Evolutionary conservation across 2,113 vertebrate genomes (phyloP), one percentile per base, ranked within the genome.

Genomic region (Sorex araneus): DNA sequence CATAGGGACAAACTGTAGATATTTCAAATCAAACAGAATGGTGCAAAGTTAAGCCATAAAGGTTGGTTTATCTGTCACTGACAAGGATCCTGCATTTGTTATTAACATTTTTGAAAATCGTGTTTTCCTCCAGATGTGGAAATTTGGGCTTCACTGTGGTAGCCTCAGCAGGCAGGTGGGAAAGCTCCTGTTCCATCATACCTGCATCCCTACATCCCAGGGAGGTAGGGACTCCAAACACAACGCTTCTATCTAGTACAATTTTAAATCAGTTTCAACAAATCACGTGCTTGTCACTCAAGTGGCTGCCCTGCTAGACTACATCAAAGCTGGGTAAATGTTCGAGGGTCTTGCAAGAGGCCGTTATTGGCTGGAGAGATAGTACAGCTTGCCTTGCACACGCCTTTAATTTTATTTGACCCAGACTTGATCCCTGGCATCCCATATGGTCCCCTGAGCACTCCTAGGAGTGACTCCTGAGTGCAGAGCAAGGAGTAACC

Each of bases 121-220:
- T 70, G 81, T 60, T 90, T 86, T 95, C 84, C 89, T 92, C 78
- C 90, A 95, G 92, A 54, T 83, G 77, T 92, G 85, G 74, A 90
- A 79, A 95, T 83, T 64, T 81, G 25, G 47, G 84, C 74, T 66
- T 90, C 79, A 80, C 74, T 70, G 70, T 40, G 21, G 74, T 64
- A 69, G 88, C 90, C 81, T 69, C 78, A 91, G 70, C 70, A 71
- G 81, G 78, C 45, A 63, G 74, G 64, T 82, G 93, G 81, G 57
- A 40, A 40, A 40, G 40, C 4, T 40, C 40, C 40, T 40, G 3
- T 7, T 40, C 40, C 40, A 40, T 40, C 40, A 40, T 40, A 7
- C 40, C 40, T 40, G 40, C n/a, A 40, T 40, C 40, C 7, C 40
- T 40, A 40, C 40, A 40, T 40, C 40, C 40, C 40, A 40, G 40